phyloP scores from a whole-genome alignment of 2,888 invertebrate species.

The Ceraclea dissimilis region DNA sequence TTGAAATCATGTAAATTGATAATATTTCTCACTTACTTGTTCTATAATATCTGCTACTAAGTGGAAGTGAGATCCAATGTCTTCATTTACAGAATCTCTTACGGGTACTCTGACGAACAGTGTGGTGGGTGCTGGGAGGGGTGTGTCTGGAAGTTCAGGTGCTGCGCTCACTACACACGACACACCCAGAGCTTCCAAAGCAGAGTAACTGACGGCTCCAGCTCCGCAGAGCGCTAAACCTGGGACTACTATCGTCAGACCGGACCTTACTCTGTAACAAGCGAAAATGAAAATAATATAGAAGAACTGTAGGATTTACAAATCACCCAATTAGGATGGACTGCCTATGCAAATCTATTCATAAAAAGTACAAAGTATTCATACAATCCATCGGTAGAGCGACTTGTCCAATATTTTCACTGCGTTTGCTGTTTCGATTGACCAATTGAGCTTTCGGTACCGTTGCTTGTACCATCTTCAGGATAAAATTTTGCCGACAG shows the following conservation, averaged over 20 bases:
- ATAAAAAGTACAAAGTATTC: no score
- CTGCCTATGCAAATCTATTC: no score
- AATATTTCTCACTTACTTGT: conserved; percentile 51
- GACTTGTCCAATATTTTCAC: no score
- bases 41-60: conserved; percentile 69
- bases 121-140: conserved; percentile 51
- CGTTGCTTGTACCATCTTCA: no score
- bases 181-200: conserved; percentile 60
- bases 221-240: conserved; percentile 75
- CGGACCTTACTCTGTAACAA: conserved; percentile 32
- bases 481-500: no score
- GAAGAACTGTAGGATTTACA: no score
- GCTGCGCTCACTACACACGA: conserved; percentile 77
- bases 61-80: conserved; percentile 70
- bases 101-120: conserved; percentile 63
- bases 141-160: conserved; percentile 68
- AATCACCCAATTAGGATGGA: no score
- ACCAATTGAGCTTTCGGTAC: no score
- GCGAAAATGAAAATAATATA: no score
- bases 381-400: no score
- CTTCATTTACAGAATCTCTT: conserved; percentile 64
- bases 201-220: conserved; percentile 60
- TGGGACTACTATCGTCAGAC: conserved; percentile 65
- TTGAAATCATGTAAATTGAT: no score
- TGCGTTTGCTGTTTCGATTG: no score